These are phyloP conservation scores for Fulmarus glacialis DNA, from an alignment of 2,113 vertebrate genomes.

Conservation along the genomic window DNA sequence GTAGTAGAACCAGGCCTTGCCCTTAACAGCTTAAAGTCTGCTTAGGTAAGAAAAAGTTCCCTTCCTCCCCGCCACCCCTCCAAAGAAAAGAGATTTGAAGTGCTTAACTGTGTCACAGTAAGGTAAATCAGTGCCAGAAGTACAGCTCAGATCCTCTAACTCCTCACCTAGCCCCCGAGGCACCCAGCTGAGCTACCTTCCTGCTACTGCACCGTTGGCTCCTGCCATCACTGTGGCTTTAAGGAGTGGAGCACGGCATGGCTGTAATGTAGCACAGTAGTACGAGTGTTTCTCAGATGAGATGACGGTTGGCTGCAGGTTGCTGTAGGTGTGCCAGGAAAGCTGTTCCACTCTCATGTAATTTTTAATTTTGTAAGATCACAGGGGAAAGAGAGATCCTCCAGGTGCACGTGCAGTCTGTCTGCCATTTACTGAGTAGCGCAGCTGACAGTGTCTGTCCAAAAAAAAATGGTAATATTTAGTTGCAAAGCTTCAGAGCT, in stretches of 20 bases:
- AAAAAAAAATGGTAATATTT: neutral
- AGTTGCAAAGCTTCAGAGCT: neutral
- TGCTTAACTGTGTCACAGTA: neutral
- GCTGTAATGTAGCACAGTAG: neutral
- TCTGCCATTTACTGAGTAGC: neutral
- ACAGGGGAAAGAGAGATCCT: neutral
- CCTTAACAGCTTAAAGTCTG: neutral
- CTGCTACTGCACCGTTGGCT: neutral
- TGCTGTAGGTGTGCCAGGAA: neutral
- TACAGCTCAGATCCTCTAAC: neutral
- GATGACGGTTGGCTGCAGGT: neutral
- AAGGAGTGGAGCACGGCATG: neutral
- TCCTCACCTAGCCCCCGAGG: neutral
- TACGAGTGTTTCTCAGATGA: neutral
- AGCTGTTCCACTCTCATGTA: neutral
- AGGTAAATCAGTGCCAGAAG: neutral
- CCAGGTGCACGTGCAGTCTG: neutral
- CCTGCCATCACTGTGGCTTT: neutral
- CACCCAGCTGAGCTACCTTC: fast-evolving
- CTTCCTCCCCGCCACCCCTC: neutral
- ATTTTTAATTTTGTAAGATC: constrained; percentile 6
- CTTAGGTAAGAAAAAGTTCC: neutral
- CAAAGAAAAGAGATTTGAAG: neutral
- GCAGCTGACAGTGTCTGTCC: neutral
- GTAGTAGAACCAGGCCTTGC: neutral